phyloP scores from a whole-genome alignment of 1,140 invertebrate genomes.

The Drosophila santomea region DNA sequence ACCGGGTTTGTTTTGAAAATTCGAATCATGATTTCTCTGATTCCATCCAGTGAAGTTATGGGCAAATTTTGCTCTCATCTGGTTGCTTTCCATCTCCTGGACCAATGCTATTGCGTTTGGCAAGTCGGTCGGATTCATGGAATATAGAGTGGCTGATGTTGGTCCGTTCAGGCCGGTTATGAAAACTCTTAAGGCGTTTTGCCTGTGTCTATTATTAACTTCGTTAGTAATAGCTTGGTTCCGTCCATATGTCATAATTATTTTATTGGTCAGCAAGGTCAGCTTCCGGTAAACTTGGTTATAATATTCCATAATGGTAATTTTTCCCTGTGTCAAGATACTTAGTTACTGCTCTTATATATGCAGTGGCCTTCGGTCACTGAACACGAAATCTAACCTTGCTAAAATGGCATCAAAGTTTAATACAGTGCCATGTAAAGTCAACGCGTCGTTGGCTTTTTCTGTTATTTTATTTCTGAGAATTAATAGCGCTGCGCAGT shows the following conservation, averaged over 20 bases:
- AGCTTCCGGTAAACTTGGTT: neutral
- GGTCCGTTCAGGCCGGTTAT: no score
- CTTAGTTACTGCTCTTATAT: no score
- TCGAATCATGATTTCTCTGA: no score
- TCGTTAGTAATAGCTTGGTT: neutral
- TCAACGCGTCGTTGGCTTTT: neutral
- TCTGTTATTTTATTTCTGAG: neutral
- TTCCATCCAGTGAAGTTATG: no score
- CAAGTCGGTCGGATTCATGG: conserved; percentile 1
- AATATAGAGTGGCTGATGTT: no score
- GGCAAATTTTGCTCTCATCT: neutral
- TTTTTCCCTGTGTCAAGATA: no score
- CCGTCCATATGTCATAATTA: neutral
- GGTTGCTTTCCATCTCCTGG: neutral
- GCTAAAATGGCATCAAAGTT: neutral
- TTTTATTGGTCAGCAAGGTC: neutral
- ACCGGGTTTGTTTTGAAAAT: no score
- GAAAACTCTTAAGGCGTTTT: no score
- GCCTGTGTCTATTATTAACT: neutral
- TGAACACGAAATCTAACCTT: neutral
- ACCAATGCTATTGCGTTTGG: neutral
- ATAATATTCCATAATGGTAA: neutral
- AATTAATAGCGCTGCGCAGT: neutral
- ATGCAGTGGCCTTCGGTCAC: no score
- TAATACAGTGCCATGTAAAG: neutral